Evolutionary conservation across 2,888 invertebrate species (phyloP), one percentile per base, ranked within the genome.

Genomic region (Teinopalpus imperialis): DNA sequence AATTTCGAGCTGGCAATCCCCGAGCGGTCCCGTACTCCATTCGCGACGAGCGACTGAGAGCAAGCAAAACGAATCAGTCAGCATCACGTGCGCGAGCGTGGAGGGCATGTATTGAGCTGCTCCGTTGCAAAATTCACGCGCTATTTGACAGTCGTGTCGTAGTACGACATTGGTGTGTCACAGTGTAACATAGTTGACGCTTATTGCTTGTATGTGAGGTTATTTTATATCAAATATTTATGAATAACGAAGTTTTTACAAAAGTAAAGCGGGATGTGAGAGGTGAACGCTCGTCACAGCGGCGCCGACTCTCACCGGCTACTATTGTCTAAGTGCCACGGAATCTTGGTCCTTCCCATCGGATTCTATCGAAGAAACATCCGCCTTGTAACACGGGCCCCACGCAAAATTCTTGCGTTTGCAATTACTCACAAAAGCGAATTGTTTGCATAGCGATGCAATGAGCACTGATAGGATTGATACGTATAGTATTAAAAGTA

Each of bases 321-420:
- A 77, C 80, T 85, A 87, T 87, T 87, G 87, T 88, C 83, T 85
- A 80, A 83, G 81, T 82, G 86, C 81, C 77, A 75, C 82, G 82
- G 85, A 81, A 83, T 87, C 87, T 85, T 85, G 77, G 85, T 86
- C 83, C 87, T 86, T 83, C 80, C 77, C 83, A 83, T 80, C 79
- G 79, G 76, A 85, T 81, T 81, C 83, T 81, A 73, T 72, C 75
- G 75, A 73, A 73, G 78, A 74, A 70, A 77, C 77, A 83, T 85
- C 81, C 83, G 81, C 66, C 66, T 71, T 61, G 64, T 61, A 69
- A 73, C 73, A 74, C 76, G 75, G 76, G 70, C 69, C 70, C 77
- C 76, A 74, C 74, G 81, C 81, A 65, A 81, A 81, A 78, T 72
- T 63, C 56, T 68, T 58, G 54, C 56, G 57, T 48, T 51, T 54